Conservation (phyloP, 2,888 invertebrate species). For the Zaprionus bogoriensis region DNA sequence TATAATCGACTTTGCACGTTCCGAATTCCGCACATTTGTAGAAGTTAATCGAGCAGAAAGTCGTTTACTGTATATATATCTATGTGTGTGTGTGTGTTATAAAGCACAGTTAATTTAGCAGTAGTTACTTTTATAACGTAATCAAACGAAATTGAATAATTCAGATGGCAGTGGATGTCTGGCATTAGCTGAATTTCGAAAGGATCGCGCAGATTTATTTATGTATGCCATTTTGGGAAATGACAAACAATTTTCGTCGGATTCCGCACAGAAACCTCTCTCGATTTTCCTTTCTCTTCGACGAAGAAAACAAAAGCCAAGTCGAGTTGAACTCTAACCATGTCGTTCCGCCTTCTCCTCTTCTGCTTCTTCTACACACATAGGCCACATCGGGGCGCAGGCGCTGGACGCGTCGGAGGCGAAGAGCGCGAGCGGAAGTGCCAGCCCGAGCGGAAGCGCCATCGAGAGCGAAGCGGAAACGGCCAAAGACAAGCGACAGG, state of each 20-base stretch:
- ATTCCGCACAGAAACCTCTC: too few relatives aligned
- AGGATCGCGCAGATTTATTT: background rate
- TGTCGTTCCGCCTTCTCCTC: too few relatives aligned
- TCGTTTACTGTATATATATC: background rate
- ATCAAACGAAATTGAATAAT: background rate
- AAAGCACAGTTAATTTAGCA: background rate
- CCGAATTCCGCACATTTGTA: background rate
- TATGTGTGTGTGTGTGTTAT: too few relatives aligned
- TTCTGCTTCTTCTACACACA: background rate
- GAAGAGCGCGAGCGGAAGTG: constrained; percentile 49
- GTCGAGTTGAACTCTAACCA: too few relatives aligned
- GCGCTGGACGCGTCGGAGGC: constrained; percentile 63
- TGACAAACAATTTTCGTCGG: background rate
- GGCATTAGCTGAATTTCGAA: background rate
- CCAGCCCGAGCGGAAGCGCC: too few relatives aligned
- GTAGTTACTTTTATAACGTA: background rate
- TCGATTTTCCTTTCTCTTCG: background rate
- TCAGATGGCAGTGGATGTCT: background rate
- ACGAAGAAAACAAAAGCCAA: background rate
- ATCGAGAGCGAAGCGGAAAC: constrained; percentile 47
- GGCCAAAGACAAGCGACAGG: constrained; percentile 81
- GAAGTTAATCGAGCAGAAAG: background rate
- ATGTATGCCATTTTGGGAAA: constrained; percentile 1
- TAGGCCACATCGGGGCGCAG: constrained; percentile 58
- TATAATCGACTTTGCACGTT: background rate